Evolutionary conservation across 2,888 invertebrate species (phyloP).

Genomic region (Mylabris sibirica): DNA sequence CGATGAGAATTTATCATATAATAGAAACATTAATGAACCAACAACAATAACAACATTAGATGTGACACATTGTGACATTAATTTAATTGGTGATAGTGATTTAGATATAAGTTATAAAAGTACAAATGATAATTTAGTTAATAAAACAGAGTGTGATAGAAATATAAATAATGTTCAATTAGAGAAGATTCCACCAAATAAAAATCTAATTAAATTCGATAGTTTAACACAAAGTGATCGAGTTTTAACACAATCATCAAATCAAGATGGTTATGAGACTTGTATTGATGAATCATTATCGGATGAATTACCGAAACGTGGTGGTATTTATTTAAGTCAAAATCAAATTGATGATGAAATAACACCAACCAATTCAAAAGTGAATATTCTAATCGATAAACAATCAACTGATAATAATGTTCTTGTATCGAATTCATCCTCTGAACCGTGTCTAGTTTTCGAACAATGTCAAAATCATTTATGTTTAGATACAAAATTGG

Average conservation of each 20-base stretch:
- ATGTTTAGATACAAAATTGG: conserved; percentile 50
- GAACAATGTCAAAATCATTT: conserved; percentile 46
- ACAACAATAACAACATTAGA: conserved; percentile 32
- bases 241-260: conserved; percentile 43
- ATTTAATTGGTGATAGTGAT: conserved; percentile 47
- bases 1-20: conserved; percentile 37
- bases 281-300: conserved; percentile 69
- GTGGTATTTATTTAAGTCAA: conserved; percentile 31
- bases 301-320: conserved; percentile 46
- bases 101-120: conserved; percentile 53
- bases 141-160: conserved; percentile 34
- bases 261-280: conserved; percentile 67
- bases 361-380: conserved; percentile 54
- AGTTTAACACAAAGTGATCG: conserved; percentile 49
- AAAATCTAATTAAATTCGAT: conserved; percentile 38
- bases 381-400: conserved; percentile 37
- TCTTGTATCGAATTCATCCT: conserved; percentile 28
- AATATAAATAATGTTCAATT: conserved; percentile 25
- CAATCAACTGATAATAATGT: conserved; percentile 30
- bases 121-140: conserved; percentile 47
- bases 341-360: conserved; percentile 40
- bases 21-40: conserved; percentile 3
- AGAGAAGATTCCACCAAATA: conserved; percentile 31
- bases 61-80: conserved; percentile 16
- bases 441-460: conserved; percentile 47